Percentiles rank a stretch among this genome's conserved stretches.
Conservation (phyloP, 2,797 vertebrate genomes). For the Gymnopithys bicolor region DNA sequence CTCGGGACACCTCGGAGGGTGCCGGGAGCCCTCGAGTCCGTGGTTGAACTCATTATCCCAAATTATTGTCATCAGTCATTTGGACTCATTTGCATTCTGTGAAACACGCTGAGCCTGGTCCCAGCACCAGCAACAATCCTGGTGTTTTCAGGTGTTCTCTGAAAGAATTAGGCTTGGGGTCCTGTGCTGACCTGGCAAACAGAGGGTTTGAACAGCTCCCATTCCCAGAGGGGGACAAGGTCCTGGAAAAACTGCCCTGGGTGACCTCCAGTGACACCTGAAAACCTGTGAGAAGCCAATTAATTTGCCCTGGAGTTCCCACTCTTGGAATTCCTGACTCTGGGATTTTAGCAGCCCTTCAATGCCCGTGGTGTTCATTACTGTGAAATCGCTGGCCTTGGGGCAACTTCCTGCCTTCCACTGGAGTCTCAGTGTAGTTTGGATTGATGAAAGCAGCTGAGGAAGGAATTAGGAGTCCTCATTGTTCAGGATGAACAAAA, state of each 20-base stretch:
- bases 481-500: not conserved
- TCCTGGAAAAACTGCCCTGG: not conserved
- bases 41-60: not conserved
- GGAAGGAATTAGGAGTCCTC: not conserved
- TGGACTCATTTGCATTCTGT: not conserved
- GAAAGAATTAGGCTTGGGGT: not conserved
- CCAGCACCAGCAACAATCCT: not conserved
- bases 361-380: not conserved
- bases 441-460: not conserved
- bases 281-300: not conserved
- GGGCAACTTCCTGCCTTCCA: not conserved
- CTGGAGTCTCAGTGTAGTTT: not conserved
- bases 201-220: not conserved
- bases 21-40: not conserved
- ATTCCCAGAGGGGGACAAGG: fast-evolving
- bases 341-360: not conserved
- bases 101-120: fast-evolving
- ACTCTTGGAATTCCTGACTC: not conserved
- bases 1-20: not conserved
- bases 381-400: not conserved
- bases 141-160: not conserved
- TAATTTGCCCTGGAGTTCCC: not conserved
- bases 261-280: not conserved
- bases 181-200: not conserved
- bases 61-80: not conserved